Base-by-base conservation (phyloP, 2,888 invertebrate species). In the Galerucella nymphaeae region DNA sequence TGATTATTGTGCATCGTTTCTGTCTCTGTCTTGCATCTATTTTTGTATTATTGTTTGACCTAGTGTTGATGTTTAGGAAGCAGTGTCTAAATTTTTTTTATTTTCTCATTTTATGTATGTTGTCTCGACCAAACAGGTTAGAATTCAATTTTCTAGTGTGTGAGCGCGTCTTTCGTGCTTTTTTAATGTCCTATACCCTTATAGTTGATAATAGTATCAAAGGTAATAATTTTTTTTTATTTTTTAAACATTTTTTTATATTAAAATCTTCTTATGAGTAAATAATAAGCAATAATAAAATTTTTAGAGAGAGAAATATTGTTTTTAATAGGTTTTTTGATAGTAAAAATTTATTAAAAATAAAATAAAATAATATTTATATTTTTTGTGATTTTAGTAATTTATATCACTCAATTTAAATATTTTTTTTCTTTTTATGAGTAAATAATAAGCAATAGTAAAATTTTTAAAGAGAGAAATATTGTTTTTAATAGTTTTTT, bases 181-280 rank as follows among this genome's bases (percentile, higher is more conserved):
- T 63, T 70, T 73, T 73, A 73, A 73, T 73, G 73, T 73, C 69
- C 59, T 73, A 71, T 71, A 64, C 75, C 64, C 59, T 71, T 71
- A 70, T 73, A 69, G 64, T 66, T 20, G 69, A 69, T 18, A 73
- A 74, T 55, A 73, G 62, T 53, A 72, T 76, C 48, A 73, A 69
- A 76, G 76, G 76, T 76, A 70, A 72, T 62, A 65, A 71, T 58
- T 57, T 57, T 64, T 23, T 59, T 45, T 67, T 18, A 8, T 59
- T 53, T 50, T 38, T 30, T n/a, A n/a, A n/a, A n/a, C n/a, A n/a
- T 9, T 53, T 53, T 16, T 16, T 53, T 53, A 42, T 42, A 42
- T 8, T 42, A 11, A 42, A 10, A 42, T 42, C 2, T 11, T 42
- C 4, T 42, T 23, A 3, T 23, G 3, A 23, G 1, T 23, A 23